These are phyloP conservation scores for Drosophila diplacantha DNA, from an alignment of 2,888 invertebrate genomes.

Conservation along the genomic window DNA sequence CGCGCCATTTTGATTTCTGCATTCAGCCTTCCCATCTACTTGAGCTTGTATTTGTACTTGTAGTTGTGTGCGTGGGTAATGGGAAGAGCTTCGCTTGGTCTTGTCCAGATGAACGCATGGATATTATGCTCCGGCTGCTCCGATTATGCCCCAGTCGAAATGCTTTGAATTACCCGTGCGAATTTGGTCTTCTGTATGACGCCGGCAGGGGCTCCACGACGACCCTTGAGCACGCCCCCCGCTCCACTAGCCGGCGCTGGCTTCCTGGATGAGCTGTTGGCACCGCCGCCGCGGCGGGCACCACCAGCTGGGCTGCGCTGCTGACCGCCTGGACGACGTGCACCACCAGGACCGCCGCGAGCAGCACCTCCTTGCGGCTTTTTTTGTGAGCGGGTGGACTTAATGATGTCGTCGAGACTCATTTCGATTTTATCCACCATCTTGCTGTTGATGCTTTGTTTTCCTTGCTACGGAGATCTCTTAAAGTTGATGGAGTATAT, in stretches of 20 bases:
- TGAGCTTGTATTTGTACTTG: slow-evolving; percentile 12
- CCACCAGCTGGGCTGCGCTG: slow-evolving; percentile 77
- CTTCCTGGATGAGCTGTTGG: slow-evolving; percentile 68
- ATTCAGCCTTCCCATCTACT: slow-evolving; percentile 6
- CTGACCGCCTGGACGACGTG: slow-evolving; percentile 77
- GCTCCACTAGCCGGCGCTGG: slow-evolving; percentile 72
- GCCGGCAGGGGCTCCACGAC: slow-evolving; percentile 80
- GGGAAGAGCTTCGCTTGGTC: slow-evolving; percentile 14
- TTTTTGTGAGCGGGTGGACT: slow-evolving; percentile 82
- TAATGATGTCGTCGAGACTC: slow-evolving; percentile 98
- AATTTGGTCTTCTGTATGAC: slow-evolving; percentile 80
- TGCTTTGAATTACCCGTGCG: slow-evolving; percentile 76
- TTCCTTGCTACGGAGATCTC: slow-evolving; percentile 4
- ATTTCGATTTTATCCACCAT: slow-evolving; percentile 98
- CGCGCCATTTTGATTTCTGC: slow-evolving; percentile 32
- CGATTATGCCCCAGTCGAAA: slow-evolving; percentile 49
- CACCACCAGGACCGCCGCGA: slow-evolving; percentile 79
- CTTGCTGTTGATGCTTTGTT: slow-evolving; percentile 36
- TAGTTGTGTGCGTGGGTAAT: slow-evolving; percentile 23
- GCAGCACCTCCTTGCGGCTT: slow-evolving; percentile 81
- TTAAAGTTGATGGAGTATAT: slow-evolving; percentile 2
- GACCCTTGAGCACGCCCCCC: slow-evolving; percentile 82
- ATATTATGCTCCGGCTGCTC: slow-evolving; percentile 55
- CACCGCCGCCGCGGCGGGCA: slow-evolving; percentile 77
- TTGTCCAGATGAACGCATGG: slow-evolving; percentile 45